These are phyloP conservation scores for Bucco capensis DNA, from an alignment of 2,113 vertebrate species.

Conservation along the genomic window DNA sequence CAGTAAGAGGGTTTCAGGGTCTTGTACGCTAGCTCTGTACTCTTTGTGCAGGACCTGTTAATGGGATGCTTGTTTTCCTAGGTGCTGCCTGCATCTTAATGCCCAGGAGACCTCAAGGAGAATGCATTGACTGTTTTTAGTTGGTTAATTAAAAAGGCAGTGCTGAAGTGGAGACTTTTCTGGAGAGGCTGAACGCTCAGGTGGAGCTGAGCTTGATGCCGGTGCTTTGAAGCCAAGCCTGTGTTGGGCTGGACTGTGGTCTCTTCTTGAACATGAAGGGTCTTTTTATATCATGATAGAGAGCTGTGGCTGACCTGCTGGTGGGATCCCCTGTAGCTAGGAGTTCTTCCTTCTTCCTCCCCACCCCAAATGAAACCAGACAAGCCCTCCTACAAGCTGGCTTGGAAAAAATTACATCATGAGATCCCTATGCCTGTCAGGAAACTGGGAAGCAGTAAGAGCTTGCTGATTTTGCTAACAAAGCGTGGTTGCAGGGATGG, in stretches of 20 bases:
- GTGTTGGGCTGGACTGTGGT: neutral
- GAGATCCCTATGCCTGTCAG: conserved; percentile 36
- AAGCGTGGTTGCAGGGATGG: neutral
- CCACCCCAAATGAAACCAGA: conserved; percentile 21
- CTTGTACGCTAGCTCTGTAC: neutral
- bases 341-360: neutral
- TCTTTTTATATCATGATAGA: neutral
- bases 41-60: neutral
- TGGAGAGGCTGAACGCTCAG: neutral
- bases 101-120: neutral
- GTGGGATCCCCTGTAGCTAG: neutral
- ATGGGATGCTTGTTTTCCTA: neutral
- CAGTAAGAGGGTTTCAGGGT: neutral
- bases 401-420: conserved; percentile 52
- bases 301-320: neutral
- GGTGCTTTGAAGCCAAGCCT: neutral
- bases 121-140: neutral
- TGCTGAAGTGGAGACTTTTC: neutral
- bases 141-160: neutral
- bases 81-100: neutral
- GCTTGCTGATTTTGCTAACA: neutral
- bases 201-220: neutral
- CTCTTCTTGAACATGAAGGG: neutral
- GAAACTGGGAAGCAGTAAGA: neutral
- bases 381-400: neutral